phyloP scores from a whole-genome alignment of 2,113 vertebrate genomes.

The Misgurnus anguillicaudatus region DNA sequence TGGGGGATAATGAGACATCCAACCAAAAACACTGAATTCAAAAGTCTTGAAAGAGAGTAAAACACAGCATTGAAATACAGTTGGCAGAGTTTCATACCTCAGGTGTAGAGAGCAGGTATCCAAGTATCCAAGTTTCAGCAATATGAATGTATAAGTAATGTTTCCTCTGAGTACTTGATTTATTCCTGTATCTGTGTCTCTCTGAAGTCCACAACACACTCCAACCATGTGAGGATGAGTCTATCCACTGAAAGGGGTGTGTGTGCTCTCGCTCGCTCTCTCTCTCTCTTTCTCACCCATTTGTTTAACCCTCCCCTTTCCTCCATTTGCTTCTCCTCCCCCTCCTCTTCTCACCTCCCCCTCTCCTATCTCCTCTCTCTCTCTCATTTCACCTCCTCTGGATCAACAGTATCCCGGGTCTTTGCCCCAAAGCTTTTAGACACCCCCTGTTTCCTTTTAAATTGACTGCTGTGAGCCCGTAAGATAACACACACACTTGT shows the following conservation, averaged over 20 bases:
- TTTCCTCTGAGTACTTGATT: slow-evolving; percentile 15
- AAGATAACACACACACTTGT: slow-evolving; percentile 41
- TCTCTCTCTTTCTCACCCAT: slow-evolving; percentile 39
- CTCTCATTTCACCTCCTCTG: slow-evolving; percentile 67
- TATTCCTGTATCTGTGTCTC: slow-evolving; percentile 18
- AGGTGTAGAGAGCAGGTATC: not conserved
- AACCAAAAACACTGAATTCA: not conserved
- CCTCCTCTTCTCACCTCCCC: slow-evolving; percentile 16
- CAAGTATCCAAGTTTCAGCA: slow-evolving; percentile 18
- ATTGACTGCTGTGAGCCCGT: slow-evolving; percentile 52
- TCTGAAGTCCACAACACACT: slow-evolving; percentile 41
- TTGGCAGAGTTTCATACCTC: not conserved
- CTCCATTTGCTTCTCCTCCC: slow-evolving; percentile 45
- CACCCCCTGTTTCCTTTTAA: slow-evolving; percentile 63
- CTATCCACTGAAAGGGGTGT: slow-evolving; percentile 46
- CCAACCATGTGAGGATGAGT: slow-evolving; percentile 48
- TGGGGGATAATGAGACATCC: not conserved
- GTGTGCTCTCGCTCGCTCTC: slow-evolving; percentile 30
- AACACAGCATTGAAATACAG: slow-evolving; percentile 21
- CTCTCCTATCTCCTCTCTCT: slow-evolving; percentile 42
- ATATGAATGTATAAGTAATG: not conserved
- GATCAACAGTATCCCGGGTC: slow-evolving; percentile 63
- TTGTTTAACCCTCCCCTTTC: slow-evolving; percentile 44
- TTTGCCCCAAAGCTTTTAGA: slow-evolving; percentile 66
- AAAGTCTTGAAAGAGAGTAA: slow-evolving; percentile 5